A percentile compares a stretch with the other conserved stretches of the same genome.
Evolutionary conservation across 2,888 invertebrate genomes (phyloP).

Genomic region (Lycaena phlaeas): DNA sequence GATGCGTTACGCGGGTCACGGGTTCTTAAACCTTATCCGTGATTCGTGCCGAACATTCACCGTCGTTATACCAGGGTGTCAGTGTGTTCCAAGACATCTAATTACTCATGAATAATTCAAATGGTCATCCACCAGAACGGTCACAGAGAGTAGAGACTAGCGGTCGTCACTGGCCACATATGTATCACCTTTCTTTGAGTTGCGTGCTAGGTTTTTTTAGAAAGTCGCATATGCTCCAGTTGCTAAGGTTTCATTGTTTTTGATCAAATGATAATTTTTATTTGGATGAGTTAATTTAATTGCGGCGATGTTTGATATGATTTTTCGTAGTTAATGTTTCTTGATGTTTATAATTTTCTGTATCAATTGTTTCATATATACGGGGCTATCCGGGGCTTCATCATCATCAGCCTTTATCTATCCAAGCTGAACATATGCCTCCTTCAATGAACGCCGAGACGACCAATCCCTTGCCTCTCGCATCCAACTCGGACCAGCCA

Average conservation of each 20-base stretch:
- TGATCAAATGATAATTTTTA: slow-evolving; percentile 7
- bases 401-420: too few species aligned
- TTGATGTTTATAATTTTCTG: too few species aligned
- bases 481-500: too few species aligned
- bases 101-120: slow-evolving; percentile 67
- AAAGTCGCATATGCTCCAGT: slow-evolving; percentile 15
- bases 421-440: too few species aligned
- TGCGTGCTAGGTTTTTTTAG: slow-evolving; percentile 21
- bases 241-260: neutral
- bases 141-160: slow-evolving; percentile 57
- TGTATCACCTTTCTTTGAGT: slow-evolving; percentile 22
- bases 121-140: slow-evolving; percentile 52
- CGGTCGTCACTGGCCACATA: slow-evolving; percentile 36
- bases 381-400: too few species aligned
- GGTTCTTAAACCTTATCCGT: too few species aligned
- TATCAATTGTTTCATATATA: too few species aligned
- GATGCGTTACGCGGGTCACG: too few species aligned
- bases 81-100: slow-evolving; percentile 55
- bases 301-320: slow-evolving; percentile 2
- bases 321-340: too few species aligned
- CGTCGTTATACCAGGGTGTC: slow-evolving; percentile 38
- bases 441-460: too few species aligned
- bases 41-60: too few species aligned
- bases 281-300: slow-evolving; percentile 3
- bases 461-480: too few species aligned